Evolutionary conservation across 1,140 invertebrate genomes (phyloP).

Genomic region (Rhynchophorus ferrugineus): DNA sequence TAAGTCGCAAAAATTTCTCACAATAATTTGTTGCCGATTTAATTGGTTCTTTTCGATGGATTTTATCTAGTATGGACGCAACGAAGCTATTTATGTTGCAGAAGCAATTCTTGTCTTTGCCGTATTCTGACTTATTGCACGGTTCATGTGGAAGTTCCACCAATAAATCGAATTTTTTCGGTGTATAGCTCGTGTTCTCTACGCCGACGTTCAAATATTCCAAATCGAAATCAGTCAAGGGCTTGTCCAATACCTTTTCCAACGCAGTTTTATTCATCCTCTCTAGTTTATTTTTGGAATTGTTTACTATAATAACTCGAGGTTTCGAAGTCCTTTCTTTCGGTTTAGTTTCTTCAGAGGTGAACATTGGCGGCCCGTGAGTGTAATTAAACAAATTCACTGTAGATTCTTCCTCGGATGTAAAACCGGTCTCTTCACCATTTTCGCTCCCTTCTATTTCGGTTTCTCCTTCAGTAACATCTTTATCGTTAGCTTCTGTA

Average conservation of each 20-base stretch:
- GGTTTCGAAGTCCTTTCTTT: slow-evolving; percentile 3
- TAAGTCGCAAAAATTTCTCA: neutral
- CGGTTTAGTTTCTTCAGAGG: neutral
- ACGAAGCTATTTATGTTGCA: slow-evolving; percentile 3
- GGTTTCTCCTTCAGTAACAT: neutral
- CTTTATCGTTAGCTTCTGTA: neutral
- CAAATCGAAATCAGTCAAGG: slow-evolving; percentile 8
- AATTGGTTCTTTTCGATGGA: neutral
- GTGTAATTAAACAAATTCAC: neutral
- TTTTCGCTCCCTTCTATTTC: neutral
- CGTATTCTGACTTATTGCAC: neutral
- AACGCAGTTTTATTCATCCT: slow-evolving; percentile 14
- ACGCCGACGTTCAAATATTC: slow-evolving; percentile 10
- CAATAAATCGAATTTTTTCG: neutral
- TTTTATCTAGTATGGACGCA: neutral
- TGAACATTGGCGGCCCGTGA: neutral
- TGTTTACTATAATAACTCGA: slow-evolving; percentile 16
- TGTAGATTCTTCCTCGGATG: neutral
- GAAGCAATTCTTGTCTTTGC: neutral
- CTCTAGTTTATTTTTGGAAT: slow-evolving; percentile 6
- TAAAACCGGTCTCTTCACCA: neutral
- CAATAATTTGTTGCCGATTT: neutral
- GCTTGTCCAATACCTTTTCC: slow-evolving; percentile 10
- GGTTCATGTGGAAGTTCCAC: neutral
- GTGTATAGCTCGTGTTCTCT: neutral